phyloP scores from a whole-genome alignment of 2,797 vertebrate species.

The Miichthys miiuy region DNA sequence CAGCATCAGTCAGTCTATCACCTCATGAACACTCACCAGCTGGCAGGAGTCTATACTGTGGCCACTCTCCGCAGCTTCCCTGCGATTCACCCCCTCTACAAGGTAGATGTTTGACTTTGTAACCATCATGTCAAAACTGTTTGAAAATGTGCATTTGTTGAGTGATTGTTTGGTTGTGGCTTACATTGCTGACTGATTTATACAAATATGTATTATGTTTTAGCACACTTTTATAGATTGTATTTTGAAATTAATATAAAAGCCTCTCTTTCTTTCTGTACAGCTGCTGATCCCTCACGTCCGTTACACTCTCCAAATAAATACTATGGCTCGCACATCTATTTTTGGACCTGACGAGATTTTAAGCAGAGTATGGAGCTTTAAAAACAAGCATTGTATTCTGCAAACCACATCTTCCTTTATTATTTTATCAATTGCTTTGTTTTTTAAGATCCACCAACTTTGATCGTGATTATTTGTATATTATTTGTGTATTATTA shows the following conservation, averaged over 20 bases:
- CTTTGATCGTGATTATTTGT: no score
- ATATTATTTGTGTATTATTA: no score
- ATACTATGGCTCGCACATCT: neutral
- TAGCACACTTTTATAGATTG: neutral
- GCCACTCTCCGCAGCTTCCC: conserved; percentile 81
- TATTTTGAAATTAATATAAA: neutral
- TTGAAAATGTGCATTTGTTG: neutral
- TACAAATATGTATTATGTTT: neutral
- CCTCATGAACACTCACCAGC: conserved; percentile 79
- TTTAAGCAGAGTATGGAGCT: neutral
- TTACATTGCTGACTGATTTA: neutral
- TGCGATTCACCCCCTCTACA: conserved; percentile 84
- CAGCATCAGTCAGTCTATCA: conserved; percentile 77
- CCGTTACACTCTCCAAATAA: neutral
- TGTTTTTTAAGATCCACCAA: neutral
- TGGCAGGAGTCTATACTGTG: conserved; percentile 79
- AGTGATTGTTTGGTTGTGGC: neutral
- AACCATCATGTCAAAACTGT: neutral
- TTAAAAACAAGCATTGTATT: neutral
- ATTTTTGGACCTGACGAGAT: neutral
- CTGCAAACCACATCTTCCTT: neutral
- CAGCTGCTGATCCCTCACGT: conserved; percentile 8
- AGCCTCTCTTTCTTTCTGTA: neutral
- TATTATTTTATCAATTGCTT: no score
- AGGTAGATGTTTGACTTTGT: conserved; percentile 66